Evolutionary conservation across 2,113 vertebrate species (phyloP), one percentile per base, ranked within the genome.

Genomic region (Gambusia holbrooki): DNA sequence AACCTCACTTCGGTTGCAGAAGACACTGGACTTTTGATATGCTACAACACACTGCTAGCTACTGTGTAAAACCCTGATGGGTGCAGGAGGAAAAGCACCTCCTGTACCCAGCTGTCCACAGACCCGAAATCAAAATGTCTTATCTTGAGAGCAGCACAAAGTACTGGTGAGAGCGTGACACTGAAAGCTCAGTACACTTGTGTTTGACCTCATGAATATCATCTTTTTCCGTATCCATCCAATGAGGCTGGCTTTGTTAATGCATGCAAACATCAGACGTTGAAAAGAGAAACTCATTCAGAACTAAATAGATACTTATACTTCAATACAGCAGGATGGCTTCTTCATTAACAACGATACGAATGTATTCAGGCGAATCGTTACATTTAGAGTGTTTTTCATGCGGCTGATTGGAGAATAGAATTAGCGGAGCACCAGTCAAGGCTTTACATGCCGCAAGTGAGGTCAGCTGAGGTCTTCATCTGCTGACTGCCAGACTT

Each of bases 151-250:
- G 97, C 97, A 96, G 83, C 96, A 96, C 95, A 95, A 96, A 96
- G 97, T 97, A 97, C 96, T 95, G 87, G 89, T 84, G 80, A 93
- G 97, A 96, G 97, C 96, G 94, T 96, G 94, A 94, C 86, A 92
- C 92, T 92, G 94, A 96, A 90, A 94, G 96, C 97, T 97, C 97
- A 91, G 97, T 97, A 97, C 96, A 95, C 94, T 96, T 97, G 96
- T 97, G 97, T 94, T 96, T 97, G 97, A 97, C 96, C 97, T 99
- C 96, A 95, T 93, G 76, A 75, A 88, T 92, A 92, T 89, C 84
- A 87, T 93, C 96, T 94, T 95, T 87, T 60, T 60, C 48, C 58
- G 71, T n/a, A n/a, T 83, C 8, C 40, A 45, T 17, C 5, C 13
- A 3, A 0, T 51, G 51, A 58, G 25, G 51, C 45, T 1, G 1